Evolutionary conservation across 2,797 vertebrate genomes (phyloP).

Genomic region (Cyprinella venusta): DNA sequence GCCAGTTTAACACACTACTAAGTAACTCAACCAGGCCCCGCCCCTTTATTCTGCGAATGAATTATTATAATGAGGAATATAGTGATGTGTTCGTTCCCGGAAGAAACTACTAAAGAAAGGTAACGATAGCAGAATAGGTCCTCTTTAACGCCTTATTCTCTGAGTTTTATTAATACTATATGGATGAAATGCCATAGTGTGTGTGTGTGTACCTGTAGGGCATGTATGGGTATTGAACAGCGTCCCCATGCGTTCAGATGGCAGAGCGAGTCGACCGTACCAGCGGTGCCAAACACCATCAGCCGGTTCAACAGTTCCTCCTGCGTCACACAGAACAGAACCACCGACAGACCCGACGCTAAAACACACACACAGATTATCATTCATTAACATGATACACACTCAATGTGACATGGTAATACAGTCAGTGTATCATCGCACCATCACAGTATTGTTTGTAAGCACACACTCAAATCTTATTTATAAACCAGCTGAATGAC

Average conservation of each 20-base stretch:
- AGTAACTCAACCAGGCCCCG: too few relatives aligned
- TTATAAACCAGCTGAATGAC: not conserved
- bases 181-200: not conserved
- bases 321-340: constrained; percentile 87
- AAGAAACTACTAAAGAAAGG: too few relatives aligned
- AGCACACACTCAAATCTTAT: not conserved
- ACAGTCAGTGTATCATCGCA: too few relatives aligned
- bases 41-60: too few relatives aligned
- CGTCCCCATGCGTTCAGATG: constrained; percentile 92
- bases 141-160: not conserved
- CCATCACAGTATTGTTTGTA: not conserved
- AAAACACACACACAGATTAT: constrained; percentile 33
- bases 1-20: too few relatives aligned
- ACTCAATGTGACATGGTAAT: too few relatives aligned
- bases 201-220: constrained; percentile 82
- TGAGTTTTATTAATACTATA: not conserved
- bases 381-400: not conserved
- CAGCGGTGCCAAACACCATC: constrained; percentile 91
- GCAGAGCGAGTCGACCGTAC: constrained; percentile 88
- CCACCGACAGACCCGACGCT: constrained; percentile 83
- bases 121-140: too few relatives aligned
- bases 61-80: too few relatives aligned
- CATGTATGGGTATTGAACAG: constrained; percentile 91
- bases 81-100: too few relatives aligned
- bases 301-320: constrained; percentile 89